A percentile compares a stretch with the other conserved stretches of the same genome.
phyloP scores from a whole-genome alignment of 2,113 vertebrate species.

The Hippoglossus stenolepis region DNA sequence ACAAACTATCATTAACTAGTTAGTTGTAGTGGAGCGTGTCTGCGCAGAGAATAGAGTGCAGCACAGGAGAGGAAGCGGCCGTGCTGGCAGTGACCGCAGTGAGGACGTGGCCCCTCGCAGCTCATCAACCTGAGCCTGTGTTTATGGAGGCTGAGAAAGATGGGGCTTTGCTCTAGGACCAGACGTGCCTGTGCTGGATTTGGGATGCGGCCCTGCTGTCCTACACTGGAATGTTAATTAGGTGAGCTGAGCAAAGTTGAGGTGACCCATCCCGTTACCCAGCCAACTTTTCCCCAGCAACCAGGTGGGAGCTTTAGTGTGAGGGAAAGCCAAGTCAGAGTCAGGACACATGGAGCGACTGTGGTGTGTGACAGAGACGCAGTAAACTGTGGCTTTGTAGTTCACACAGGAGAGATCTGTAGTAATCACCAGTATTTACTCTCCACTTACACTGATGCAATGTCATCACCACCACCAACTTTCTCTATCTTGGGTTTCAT shows the following conservation, averaged over 20 bases:
- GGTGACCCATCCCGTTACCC: conserved; percentile 65
- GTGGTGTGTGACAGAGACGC: neutral
- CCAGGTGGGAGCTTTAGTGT: conserved; percentile 45
- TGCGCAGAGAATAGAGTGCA: neutral
- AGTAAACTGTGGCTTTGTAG: neutral
- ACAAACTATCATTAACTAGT: neutral
- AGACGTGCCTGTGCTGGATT: conserved; percentile 64
- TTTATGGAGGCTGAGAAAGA: conserved; percentile 65
- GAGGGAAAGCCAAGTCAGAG: conserved; percentile 37
- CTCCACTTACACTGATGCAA: neutral
- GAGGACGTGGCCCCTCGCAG: conserved; percentile 61
- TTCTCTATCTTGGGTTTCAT: conserved; percentile 1
- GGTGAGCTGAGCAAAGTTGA: conserved; percentile 68
- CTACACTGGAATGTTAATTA: conserved; percentile 80
- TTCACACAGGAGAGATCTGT: neutral
- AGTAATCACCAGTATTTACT: neutral
- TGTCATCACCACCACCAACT: neutral
- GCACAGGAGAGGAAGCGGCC: neutral
- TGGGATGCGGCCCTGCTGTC: conserved; percentile 65
- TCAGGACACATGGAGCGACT: conserved; percentile 3
- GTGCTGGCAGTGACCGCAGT: conserved; percentile 30
- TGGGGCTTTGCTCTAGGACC: conserved; percentile 58
- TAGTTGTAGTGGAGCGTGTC: neutral
- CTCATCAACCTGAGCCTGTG: conserved; percentile 68
- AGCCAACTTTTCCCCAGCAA: conserved; percentile 48